These are phyloP conservation scores for Argyresthia albistria DNA, from an alignment of 2,888 invertebrate species.

Conservation along the genomic window DNA sequence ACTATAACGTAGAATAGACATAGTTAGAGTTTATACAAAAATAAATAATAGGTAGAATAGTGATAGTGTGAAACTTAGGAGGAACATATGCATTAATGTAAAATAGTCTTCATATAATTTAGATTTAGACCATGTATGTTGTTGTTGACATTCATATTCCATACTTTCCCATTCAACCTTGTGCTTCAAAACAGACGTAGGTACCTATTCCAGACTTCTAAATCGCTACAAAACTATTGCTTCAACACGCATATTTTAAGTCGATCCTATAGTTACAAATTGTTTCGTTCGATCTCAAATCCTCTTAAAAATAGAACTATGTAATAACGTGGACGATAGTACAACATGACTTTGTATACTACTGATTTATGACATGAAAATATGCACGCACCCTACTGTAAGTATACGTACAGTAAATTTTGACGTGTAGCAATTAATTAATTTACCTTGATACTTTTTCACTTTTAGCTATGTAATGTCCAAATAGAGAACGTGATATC, in stretches of 20 bases:
- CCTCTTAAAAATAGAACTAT: not conserved
- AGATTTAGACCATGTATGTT: slow-evolving; percentile 8
- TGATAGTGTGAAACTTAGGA: slow-evolving; percentile 52
- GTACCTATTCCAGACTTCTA: not conserved
- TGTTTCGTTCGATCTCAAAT: not conserved
- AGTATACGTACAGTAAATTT: not conserved
- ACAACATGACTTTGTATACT: slow-evolving; percentile 5
- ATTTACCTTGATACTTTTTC: not conserved
- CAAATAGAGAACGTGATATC: slow-evolving; percentile 43
- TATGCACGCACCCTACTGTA: not conserved
- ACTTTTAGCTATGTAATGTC: slow-evolving; percentile 17
- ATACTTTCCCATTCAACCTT: not conserved
- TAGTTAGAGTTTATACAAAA: slow-evolving; percentile 69
- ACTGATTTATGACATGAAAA: not conserved
- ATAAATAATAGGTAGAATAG: slow-evolving; percentile 37
- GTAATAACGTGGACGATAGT: slow-evolving; percentile 2
- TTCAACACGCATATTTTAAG: not conserved
- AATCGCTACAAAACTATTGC: not conserved
- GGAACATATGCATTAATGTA: slow-evolving; percentile 42
- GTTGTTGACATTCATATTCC: slow-evolving; percentile 4
- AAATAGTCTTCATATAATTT: slow-evolving; percentile 30
- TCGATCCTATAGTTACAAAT: not conserved
- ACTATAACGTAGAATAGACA: slow-evolving; percentile 45
- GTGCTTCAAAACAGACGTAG: not conserved
- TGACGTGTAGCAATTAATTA: too few species aligned